These are phyloP conservation scores for Engraulis encrasicolus DNA, from an alignment of 2,113 vertebrate genomes.

Conservation along the genomic window DNA sequence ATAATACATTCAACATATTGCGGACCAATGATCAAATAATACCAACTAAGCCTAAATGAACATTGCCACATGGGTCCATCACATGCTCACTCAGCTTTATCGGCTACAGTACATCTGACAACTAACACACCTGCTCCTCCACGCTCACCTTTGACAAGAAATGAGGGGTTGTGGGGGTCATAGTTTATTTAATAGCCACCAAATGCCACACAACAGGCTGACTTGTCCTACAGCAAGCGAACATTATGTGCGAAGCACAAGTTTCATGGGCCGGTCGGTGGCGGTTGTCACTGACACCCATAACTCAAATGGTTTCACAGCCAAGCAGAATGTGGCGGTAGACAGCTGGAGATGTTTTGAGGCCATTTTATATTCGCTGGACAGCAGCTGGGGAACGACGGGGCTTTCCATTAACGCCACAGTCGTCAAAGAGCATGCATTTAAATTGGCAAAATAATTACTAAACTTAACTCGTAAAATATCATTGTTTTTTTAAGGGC, in stretches of 20 bases:
- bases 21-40: too few species aligned
- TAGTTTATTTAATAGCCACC: background rate
- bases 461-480: background rate
- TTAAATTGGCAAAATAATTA: background rate
- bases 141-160: too few species aligned
- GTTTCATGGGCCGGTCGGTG: background rate
- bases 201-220: background rate
- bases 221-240: background rate
- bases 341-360: constrained; percentile 33
- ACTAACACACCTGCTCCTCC: too few species aligned
- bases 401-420: background rate
- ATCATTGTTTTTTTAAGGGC: too few species aligned
- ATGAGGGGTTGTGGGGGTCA: too few species aligned
- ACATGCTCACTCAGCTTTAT: too few species aligned
- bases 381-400: background rate
- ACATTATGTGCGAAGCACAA: background rate
- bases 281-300: constrained; percentile 33
- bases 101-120: too few species aligned
- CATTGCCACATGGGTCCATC: too few species aligned
- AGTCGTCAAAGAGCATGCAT: background rate
- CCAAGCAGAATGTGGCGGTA: background rate
- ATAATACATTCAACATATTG: too few species aligned
- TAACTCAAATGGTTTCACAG: constrained; percentile 38
- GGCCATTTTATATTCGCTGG: constrained; percentile 28
- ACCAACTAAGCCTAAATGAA: too few species aligned